Evolutionary conservation across 2,797 vertebrate species (phyloP).

Genomic region (Acestrorhynchus altus): DNA sequence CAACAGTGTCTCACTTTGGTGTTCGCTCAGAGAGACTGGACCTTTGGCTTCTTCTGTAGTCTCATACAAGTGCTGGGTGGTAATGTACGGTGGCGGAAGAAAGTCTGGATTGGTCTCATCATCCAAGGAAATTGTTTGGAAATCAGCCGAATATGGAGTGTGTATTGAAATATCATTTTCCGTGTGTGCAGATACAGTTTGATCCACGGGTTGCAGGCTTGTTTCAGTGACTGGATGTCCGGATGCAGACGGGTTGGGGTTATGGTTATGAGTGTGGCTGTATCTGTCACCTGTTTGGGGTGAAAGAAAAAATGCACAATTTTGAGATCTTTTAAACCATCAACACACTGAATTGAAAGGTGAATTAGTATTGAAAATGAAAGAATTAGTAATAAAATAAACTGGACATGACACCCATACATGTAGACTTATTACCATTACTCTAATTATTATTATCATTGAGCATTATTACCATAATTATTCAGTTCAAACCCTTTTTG

Average conservation of each 20-base stretch:
- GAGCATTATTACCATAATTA: no score
- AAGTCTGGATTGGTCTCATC: not conserved
- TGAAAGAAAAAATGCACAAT: not conserved
- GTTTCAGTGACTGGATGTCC: conserved; percentile 12
- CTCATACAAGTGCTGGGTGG: conserved; percentile 13
- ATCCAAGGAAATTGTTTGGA: not conserved
- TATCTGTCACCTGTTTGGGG: conserved; percentile 38
- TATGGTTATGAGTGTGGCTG: not conserved
- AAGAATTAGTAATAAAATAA: not conserved
- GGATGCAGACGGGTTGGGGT: conserved; percentile 7
- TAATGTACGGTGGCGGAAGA: not conserved
- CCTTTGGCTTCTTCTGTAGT: not conserved
- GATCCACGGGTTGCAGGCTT: not conserved
- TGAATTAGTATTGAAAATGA: not conserved
- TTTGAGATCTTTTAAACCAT: not conserved
- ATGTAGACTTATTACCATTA: not conserved
- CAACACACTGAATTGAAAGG: not conserved
- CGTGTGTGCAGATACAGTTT: conserved; percentile 8
- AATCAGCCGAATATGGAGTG: not conserved
- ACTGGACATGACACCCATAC: not conserved
- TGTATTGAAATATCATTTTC: not conserved
- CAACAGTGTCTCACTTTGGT: conserved; percentile 21
- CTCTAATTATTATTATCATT: not conserved
- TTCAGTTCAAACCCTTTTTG: no score
- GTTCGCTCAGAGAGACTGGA: not conserved